Conservation (phyloP, 2,888 invertebrate species). For the Myopa tessellatipennis region DNA sequence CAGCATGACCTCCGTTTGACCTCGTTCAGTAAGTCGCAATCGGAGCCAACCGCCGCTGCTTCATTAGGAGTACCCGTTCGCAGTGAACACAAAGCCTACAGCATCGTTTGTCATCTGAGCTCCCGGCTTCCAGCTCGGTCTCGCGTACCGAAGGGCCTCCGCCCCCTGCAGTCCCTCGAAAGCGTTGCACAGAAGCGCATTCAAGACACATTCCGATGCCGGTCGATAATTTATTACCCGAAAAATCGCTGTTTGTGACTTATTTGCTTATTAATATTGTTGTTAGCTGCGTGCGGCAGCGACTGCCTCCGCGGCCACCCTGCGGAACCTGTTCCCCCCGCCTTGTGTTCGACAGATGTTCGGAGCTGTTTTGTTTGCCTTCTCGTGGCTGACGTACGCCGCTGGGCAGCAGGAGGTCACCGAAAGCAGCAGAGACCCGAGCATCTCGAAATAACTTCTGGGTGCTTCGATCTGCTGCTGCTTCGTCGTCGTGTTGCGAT, state of each 20-base stretch:
- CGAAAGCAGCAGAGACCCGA: neutral
- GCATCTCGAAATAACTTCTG: neutral
- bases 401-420: constrained; percentile 2
- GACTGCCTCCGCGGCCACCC: neutral
- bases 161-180: neutral
- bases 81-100: constrained; percentile 14
- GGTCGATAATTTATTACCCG: constrained; percentile 65
- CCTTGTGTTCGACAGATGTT: constrained; percentile 35
- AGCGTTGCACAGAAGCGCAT: constrained; percentile 55
- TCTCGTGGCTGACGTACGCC: neutral
- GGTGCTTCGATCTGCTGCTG: neutral
- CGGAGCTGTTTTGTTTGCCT: neutral
- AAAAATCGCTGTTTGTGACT: constrained; percentile 65
- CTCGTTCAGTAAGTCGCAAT: neutral
- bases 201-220: constrained; percentile 53
- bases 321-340: neutral
- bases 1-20: neutral
- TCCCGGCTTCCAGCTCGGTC: neutral
- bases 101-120: constrained; percentile 32
- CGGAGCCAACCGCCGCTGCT: neutral
- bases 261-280: constrained; percentile 61
- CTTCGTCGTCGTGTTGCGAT: constrained; percentile 6
- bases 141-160: neutral
- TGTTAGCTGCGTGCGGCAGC: constrained; percentile 33
- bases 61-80: neutral